Percentiles rank a stretch among this genome's conserved stretches.
Conservation (phyloP, 2,113 vertebrate genomes). For the human region DNA sequence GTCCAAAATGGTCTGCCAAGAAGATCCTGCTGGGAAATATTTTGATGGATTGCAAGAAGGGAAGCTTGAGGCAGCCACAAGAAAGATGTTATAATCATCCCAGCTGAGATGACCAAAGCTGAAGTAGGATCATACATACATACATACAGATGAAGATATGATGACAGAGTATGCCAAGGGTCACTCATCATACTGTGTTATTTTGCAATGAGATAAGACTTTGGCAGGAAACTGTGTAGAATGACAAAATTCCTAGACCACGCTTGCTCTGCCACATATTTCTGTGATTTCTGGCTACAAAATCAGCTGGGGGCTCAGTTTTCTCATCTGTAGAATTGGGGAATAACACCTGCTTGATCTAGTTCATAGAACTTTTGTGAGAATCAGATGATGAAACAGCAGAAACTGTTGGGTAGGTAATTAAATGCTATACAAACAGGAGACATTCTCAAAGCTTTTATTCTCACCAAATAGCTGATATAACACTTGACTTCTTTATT, state of each 20-base stretch:
- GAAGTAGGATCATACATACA: not conserved
- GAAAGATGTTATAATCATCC: not conserved
- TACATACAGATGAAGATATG: not conserved
- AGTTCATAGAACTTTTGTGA: not conserved
- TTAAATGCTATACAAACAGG: not conserved
- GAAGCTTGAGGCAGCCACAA: not conserved
- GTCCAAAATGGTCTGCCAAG: not conserved
- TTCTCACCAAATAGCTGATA: slow-evolving; percentile 21
- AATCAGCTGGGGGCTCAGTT: not conserved
- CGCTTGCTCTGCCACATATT: not conserved
- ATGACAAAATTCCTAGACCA: not conserved
- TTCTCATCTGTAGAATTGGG: not conserved
- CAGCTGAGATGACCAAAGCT: not conserved
- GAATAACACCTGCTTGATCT: not conserved
- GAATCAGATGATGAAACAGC: not conserved
- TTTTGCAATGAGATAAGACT: not conserved
- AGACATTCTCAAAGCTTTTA: slow-evolving; percentile 8
- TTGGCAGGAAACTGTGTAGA: not conserved
- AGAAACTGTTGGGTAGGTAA: not conserved
- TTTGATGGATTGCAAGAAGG: not conserved
- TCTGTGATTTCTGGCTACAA: not conserved
- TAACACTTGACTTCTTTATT: not conserved
- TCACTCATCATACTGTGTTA: not conserved
- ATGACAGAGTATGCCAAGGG: not conserved
- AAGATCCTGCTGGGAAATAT: not conserved